A percentile compares a stretch with the other conserved stretches of the same genome.
phyloP scores from a whole-genome alignment of 2,888 invertebrate genomes.

The Troides oblongomaculatus region DNA sequence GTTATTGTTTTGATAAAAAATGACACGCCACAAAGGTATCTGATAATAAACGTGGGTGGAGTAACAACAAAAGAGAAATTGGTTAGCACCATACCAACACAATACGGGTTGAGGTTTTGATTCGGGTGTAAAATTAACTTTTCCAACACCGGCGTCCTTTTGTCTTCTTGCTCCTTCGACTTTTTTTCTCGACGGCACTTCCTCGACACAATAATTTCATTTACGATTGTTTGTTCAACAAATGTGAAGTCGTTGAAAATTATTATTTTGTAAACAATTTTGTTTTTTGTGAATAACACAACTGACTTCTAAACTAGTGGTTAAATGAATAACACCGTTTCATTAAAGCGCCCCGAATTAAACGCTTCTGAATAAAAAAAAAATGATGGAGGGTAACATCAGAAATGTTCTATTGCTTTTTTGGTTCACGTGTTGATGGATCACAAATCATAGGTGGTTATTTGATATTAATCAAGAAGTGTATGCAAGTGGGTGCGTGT shows the following conservation, averaged over 20 bases:
- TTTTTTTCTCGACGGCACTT: constrained; percentile 57
- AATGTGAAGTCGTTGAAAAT: constrained; percentile 37
- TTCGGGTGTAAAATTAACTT: constrained; percentile 78
- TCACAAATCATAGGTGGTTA: constrained; percentile 30
- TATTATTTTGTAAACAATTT: constrained; percentile 18
- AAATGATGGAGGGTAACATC: too few relatives aligned
- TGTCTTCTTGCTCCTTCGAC: constrained; percentile 49
- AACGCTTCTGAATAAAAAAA: background rate
- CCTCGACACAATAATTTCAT: constrained; percentile 48
- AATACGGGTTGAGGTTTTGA: constrained; percentile 67
- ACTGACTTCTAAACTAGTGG: constrained; percentile 28
- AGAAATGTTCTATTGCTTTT: background rate
- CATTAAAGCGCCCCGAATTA: constrained; percentile 9
- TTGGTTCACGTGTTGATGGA: constrained; percentile 32
- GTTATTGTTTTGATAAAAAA: constrained; percentile 80
- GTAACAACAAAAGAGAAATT: constrained; percentile 71
- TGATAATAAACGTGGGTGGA: constrained; percentile 77
- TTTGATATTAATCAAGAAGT: constrained; percentile 50
- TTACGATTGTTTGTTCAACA: constrained; percentile 60
- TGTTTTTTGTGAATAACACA: constrained; percentile 27
- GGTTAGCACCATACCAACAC: constrained; percentile 72
- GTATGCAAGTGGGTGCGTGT: constrained; percentile 37
- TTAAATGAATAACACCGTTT: constrained; percentile 29
- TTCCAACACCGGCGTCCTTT: constrained; percentile 61
- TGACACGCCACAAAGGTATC: constrained; percentile 73